Percentiles rank a stretch among this genome's conserved stretches.
Conservation (phyloP, 2,113 vertebrate species). For the Takifugu flavidus region DNA sequence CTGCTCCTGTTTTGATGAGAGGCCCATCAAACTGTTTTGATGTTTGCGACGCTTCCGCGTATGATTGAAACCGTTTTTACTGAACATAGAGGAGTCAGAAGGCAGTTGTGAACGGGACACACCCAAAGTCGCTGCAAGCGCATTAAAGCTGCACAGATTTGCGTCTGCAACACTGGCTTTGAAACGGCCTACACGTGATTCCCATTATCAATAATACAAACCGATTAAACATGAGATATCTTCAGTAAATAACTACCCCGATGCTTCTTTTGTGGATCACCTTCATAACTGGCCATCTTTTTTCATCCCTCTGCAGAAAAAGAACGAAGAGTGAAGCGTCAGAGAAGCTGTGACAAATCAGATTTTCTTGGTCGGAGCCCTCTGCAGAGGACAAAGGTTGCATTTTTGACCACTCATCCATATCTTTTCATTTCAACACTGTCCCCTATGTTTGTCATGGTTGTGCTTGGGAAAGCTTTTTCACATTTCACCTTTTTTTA, state of each 20-base stretch:
- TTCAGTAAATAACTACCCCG: too few relatives aligned
- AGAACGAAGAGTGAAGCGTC: slow-evolving; percentile 25
- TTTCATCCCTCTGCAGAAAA: not conserved
- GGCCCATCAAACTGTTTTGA: slow-evolving; percentile 26
- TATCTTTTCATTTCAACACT: not conserved
- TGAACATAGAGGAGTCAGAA: slow-evolving; percentile 26
- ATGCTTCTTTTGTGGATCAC: too few relatives aligned
- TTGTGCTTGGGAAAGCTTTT: slow-evolving; percentile 55
- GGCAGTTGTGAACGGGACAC: slow-evolving; percentile 33
- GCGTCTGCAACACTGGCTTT: not conserved
- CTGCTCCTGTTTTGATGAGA: slow-evolving; percentile 35
- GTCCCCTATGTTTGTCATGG: slow-evolving; percentile 27
- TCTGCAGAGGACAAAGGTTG: slow-evolving; percentile 10
- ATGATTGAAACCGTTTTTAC: slow-evolving; percentile 10
- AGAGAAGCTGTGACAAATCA: slow-evolving; percentile 53
- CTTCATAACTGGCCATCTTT: not conserved
- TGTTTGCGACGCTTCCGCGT: slow-evolving; percentile 1
- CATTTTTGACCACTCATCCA: slow-evolving; percentile 18
- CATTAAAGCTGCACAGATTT: not conserved
- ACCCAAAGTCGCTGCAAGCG: slow-evolving; percentile 30
- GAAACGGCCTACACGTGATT: not conserved
- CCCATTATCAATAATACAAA: too few relatives aligned
- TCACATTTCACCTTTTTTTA: slow-evolving; percentile 62
- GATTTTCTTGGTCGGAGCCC: slow-evolving; percentile 22
- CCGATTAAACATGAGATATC: too few relatives aligned